A percentile compares a stretch with the other conserved stretches of the same genome.
Conservation (phyloP, 1,140 invertebrate genomes). For the Drosophila prosaltans region DNA sequence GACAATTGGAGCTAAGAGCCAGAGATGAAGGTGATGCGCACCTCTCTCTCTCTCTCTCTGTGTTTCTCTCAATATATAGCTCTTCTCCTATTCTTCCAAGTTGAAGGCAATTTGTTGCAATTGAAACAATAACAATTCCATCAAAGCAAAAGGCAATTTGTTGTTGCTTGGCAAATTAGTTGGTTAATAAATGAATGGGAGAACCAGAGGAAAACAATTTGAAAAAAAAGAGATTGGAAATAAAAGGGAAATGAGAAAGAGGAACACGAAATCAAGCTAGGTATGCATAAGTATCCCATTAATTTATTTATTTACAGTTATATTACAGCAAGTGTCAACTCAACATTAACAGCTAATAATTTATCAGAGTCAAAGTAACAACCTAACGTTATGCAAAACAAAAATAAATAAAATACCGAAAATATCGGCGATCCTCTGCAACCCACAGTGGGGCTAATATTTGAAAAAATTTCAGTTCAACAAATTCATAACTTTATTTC, state of each 20-base stretch:
- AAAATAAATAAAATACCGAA: no score
- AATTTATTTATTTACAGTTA: no score
- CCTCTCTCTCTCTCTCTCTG: slow-evolving; percentile 40
- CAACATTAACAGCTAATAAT: no score
- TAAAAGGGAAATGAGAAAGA: not conserved
- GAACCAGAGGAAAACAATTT: slow-evolving; percentile 3
- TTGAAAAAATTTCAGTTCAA: no score
- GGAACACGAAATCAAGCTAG: not conserved
- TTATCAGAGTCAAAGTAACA: no score
- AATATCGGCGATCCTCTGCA: no score
- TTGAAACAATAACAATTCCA: slow-evolving; percentile 78
- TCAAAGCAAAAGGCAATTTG: slow-evolving; percentile 55
- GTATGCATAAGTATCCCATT: no score
- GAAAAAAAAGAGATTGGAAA: slow-evolving; percentile 33
- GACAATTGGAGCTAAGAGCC: slow-evolving; percentile 7
- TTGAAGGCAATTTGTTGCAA: slow-evolving; percentile 74
- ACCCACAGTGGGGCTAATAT: no score
- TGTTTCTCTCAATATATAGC: slow-evolving; percentile 10
- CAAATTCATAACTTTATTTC: no score
- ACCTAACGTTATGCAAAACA: no score
- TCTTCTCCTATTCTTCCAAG: slow-evolving; percentile 30
- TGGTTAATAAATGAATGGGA: slow-evolving; percentile 71
- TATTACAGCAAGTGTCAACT: no score
- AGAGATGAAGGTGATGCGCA: slow-evolving; percentile 43
- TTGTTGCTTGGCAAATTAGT: slow-evolving; percentile 77